These are phyloP conservation scores for Bolborhynchus lineola DNA, from an alignment of 2,113 vertebrate genomes.

Conservation along the genomic window DNA sequence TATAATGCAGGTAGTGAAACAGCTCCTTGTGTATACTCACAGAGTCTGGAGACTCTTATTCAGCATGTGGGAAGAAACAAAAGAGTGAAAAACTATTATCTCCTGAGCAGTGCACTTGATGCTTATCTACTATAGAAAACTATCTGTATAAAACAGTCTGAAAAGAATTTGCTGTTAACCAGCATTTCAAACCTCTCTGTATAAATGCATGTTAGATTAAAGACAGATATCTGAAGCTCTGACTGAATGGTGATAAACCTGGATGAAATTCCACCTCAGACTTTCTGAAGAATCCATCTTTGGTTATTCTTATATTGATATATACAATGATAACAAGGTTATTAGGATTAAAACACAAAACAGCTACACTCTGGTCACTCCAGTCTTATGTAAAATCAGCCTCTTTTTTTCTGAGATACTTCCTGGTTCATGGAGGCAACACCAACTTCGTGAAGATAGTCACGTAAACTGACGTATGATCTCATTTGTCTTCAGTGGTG, in stretches of 20 bases:
- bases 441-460: rapidly evolving
- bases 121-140: constrained; percentile 20
- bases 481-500: not conserved
- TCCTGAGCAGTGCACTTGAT: not conserved
- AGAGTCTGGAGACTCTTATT: not conserved
- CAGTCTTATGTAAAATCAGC: not conserved
- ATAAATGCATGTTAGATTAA: not conserved
- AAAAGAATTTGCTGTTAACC: not conserved
- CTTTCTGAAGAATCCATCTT: not conserved
- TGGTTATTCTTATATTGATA: constrained; percentile 13
- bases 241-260: not conserved
- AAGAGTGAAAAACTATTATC: not conserved
- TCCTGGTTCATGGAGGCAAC: not conserved
- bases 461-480: not conserved
- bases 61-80: not conserved
- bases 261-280: not conserved
- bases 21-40: constrained; percentile 2
- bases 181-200: not conserved
- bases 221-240: not conserved
- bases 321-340: not conserved
- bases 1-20: constrained; percentile 24
- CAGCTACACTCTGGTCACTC: not conserved
- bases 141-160: constrained; percentile 6
- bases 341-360: not conserved
- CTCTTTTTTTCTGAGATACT: not conserved